Base-by-base conservation (phyloP, 2,888 invertebrate species). In the Cremastinae sp. region DNA sequence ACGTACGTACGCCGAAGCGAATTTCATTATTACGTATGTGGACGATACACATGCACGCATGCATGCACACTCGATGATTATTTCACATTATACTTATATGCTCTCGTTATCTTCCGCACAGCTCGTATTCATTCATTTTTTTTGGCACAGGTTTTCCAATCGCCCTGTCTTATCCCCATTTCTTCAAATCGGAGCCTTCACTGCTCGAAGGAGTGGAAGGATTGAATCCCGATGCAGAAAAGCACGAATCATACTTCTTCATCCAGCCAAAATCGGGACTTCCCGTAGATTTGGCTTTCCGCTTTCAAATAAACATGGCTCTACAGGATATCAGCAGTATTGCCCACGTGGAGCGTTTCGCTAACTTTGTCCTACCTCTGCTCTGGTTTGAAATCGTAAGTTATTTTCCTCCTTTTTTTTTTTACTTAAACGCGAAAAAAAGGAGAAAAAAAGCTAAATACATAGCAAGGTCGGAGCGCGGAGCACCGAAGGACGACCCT, bases 301-400 rank as follows among this genome's bases (percentile, higher is more conserved):
- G 96, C 83, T 94, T 96, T 85, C 97, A 97, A 90, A 97, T 97
- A 86, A 97, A 97, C 89, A 94, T 97, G 94, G 95, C 94, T 0
- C 90, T 97, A 35, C 93, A 93, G 20, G 93, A 95, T 85, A 91
- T 97, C 56, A 91, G 91, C 1, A 87, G 90, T 3, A 95, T 96
- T 83, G 92, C 92, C 0, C 92, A 94, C 82, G 92, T 93, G 0
- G 92, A 92, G 1, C 91, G 90, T 68, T 96, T 97, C 85, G 91
- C 94, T 62, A 91, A 96, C 81, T 91, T 95, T 87, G 93, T 95
- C 9, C 90, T 96, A 2, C 97, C 97, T 0, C 90, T 97, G 86
- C 90, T 97, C 2, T 97, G 97, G 97, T 96, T 96, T 80, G 96
- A 97, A 92, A 96, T 96, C 87, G 97, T 96, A 92, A 95, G 96